phyloP scores from a whole-genome alignment of 2,797 vertebrate genomes.

The Cossypha polioptera region DNA sequence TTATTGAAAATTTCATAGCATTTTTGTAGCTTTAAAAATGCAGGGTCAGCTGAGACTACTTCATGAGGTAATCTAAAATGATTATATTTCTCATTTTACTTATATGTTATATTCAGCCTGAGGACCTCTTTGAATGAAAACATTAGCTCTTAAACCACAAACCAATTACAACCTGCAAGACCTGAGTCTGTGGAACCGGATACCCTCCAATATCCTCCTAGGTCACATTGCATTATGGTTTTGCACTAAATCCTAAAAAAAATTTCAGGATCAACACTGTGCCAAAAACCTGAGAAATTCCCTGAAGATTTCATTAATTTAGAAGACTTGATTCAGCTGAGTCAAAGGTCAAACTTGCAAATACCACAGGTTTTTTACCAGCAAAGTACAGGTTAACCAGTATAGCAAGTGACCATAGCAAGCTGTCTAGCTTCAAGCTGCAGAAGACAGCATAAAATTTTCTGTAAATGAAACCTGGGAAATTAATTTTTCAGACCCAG shows the following conservation, averaged over 20 bases:
- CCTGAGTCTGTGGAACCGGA: background rate
- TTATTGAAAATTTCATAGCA: background rate
- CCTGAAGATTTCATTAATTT: background rate
- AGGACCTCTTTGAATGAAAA: background rate
- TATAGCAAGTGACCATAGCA: background rate
- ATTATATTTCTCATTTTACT: background rate
- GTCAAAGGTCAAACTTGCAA: background rate
- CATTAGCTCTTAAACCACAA: background rate
- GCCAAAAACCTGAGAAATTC: rapidly evolving
- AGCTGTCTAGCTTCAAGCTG: background rate
- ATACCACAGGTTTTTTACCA: background rate
- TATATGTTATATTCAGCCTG: background rate
- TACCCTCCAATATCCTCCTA: background rate
- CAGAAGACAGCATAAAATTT: background rate
- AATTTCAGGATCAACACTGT: background rate
- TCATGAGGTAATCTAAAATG: background rate
- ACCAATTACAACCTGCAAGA: background rate
- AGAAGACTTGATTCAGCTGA: background rate
- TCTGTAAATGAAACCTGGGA: background rate
- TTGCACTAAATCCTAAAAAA: background rate
- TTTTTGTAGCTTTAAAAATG: background rate
- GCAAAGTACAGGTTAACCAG: background rate
- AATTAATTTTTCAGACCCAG: background rate
- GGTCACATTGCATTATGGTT: background rate
- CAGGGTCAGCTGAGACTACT: background rate